Evolutionary conservation across 1,140 invertebrate species (phyloP), one percentile per base, ranked within the genome.

Genomic region (Drosophila pruinosa): DNA sequence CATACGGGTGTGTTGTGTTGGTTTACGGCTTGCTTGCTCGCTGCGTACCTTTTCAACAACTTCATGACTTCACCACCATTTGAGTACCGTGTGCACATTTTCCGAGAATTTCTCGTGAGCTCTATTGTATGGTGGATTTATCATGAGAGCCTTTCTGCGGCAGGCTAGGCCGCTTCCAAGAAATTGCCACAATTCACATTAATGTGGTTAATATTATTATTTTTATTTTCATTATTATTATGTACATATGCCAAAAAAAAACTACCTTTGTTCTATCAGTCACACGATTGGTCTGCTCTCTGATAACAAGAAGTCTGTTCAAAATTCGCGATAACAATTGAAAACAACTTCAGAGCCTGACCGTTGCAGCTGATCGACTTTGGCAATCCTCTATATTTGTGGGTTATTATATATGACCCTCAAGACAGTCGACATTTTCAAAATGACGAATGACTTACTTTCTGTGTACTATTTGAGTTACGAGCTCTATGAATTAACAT

Each of bases 121-220:
- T 72, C 22, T 62, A 47, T 61, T 68, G 38, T 73, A 24, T 72
- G 52, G 59, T 64, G 63, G 71, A 83, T 78, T 67, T 83, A 82
- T 72, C 58, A 75, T 69, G 53, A 72, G 57, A 75, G 64, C 61
- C 67, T 65, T 61, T 67, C 53, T 47, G 47, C 41, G 31, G 31
- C 3, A 10, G n/a, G 31, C 31, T 34, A 59, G 12, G 21, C 22
- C 34, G 48, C 54, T 80, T 85, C 80, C 70, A 53, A 58, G 80
- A 83, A 85, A 71, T 77, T 22, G 72, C 43, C 61, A 56, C 69
- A 86, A 62, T 86, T 81, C 73, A 74, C 82, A 74, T 72, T 81
- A 63, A 74, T 77, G 81, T 78, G 81, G 81, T 77, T 86, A 81
- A 88, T 88, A 77, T 86, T 86, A 80, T 80, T 73, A 75, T 73